These are phyloP conservation scores for Marcusenius ussheri DNA, from an alignment of 2,113 vertebrate genomes.

Conservation along the genomic window DNA sequence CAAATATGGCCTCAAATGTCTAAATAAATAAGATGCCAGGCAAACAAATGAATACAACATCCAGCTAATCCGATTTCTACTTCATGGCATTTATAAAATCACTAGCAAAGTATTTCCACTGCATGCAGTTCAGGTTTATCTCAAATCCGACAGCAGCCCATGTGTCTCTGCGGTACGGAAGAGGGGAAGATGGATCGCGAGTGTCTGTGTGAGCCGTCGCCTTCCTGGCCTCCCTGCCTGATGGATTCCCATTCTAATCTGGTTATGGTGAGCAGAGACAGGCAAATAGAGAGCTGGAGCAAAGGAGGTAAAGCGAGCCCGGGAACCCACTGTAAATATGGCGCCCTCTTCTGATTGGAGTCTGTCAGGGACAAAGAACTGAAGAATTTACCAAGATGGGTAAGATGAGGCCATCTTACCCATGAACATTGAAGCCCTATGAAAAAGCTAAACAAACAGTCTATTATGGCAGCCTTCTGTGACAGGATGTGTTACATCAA, in stretches of 20 bases:
- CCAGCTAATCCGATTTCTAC: not conserved
- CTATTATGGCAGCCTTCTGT: not conserved
- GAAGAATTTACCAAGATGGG: not conserved
- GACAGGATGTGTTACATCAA: not conserved
- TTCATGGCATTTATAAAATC: slow-evolving; percentile 4
- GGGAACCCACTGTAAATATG: not conserved
- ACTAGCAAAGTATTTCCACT: not conserved
- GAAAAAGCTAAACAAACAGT: not conserved
- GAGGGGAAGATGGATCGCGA: not conserved
- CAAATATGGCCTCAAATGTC: not conserved
- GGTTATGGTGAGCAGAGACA: slow-evolving; percentile 6
- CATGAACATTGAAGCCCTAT: not conserved
- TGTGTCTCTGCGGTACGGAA: not conserved
- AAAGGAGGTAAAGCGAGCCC: not conserved
- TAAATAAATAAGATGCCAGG: not conserved
- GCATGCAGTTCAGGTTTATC: not conserved
- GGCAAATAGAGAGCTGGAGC: not conserved
- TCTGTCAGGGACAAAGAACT: not conserved
- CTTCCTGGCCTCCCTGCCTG: not conserved
- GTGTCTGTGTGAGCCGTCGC: not conserved
- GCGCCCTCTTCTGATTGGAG: not conserved
- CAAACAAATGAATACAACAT: slow-evolving; percentile 6
- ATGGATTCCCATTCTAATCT: not conserved
- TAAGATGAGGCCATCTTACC: not conserved
- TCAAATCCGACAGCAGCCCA: not conserved